Percentiles rank a stretch among this genome's conserved stretches.
Evolutionary conservation across 2,888 invertebrate genomes (phyloP).

Genomic region (Cataglyphis cursor): DNA sequence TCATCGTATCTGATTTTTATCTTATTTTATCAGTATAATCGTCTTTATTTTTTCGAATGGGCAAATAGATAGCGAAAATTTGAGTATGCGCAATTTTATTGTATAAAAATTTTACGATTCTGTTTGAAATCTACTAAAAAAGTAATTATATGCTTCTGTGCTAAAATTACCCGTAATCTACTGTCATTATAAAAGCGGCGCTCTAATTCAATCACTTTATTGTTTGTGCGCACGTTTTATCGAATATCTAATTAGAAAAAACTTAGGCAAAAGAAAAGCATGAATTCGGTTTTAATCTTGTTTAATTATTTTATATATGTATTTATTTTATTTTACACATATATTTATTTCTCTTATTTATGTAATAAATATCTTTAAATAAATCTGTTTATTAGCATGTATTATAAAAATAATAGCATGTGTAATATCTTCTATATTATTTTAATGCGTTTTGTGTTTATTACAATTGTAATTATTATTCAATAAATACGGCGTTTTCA

Average conservation of each 20-base stretch:
- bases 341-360: conserved; percentile 17
- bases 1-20: conserved; percentile 29
- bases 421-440: conserved; percentile 58
- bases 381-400: conserved; percentile 30
- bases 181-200: conserved; percentile 27
- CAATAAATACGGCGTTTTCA: conserved; percentile 67
- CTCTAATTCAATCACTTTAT: conserved; percentile 12
- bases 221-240: neutral
- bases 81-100: neutral
- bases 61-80: conserved; percentile 21
- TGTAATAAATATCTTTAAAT: conserved; percentile 43
- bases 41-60: conserved; percentile 12
- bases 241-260: neutral
- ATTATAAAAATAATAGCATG: neutral
- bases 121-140: conserved; percentile 2
- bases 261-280: neutral
- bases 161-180: conserved; percentile 34
- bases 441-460: conserved; percentile 63
- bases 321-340: conserved; percentile 4
- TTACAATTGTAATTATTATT: conserved; percentile 66
- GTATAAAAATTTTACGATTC: neutral
- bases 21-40: conserved; percentile 32
- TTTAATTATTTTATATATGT: conserved; percentile 30
- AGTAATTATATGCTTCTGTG: neutral
- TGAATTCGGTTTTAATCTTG: conserved; percentile 19